phyloP scores from a whole-genome alignment of 2,888 invertebrate genomes.

The Cryptops parisi region DNA sequence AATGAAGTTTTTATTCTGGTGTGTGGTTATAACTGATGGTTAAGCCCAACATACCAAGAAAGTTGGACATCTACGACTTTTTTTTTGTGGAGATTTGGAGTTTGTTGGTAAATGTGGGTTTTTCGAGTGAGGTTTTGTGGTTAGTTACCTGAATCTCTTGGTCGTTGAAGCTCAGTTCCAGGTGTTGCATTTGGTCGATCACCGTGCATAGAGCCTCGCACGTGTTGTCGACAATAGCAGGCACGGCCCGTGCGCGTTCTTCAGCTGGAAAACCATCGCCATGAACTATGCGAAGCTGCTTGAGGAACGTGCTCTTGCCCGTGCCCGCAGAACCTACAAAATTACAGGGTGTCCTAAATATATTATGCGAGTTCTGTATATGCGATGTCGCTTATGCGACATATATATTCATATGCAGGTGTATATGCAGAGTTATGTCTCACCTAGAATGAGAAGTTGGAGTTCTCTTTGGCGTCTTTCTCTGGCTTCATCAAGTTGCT shows the following conservation, averaged over 20 bases:
- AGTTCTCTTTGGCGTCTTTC: background rate
- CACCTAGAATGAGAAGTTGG: slow-evolving; percentile 6
- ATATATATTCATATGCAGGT: too few species aligned
- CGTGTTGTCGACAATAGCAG: background rate
- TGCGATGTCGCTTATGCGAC: too few species aligned
- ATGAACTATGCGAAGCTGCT: background rate
- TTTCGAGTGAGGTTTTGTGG: too few species aligned
- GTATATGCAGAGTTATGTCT: too few species aligned
- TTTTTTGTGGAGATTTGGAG: too few species aligned
- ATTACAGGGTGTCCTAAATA: background rate
- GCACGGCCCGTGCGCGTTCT: background rate
- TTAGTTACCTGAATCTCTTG: background rate
- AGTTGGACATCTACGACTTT: too few species aligned
- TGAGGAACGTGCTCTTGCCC: slow-evolving; percentile 3
- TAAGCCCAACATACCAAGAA: too few species aligned
- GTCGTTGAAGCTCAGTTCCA: background rate
- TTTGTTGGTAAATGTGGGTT: too few species aligned
- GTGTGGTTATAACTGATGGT: too few species aligned
- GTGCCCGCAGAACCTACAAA: slow-evolving; percentile 1
- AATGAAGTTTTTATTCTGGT: too few species aligned
- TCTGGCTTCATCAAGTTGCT: slow-evolving; percentile 2
- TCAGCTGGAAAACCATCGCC: slow-evolving; percentile 2
- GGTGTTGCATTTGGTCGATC: background rate
- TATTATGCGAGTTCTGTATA: too few species aligned
- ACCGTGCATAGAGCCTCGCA: slow-evolving; percentile 1